A percentile compares a stretch with the other conserved stretches of the same genome.
These are phyloP conservation scores for Microctenopoma steveboyesi DNA, from an alignment of 2,797 vertebrate species.

Conservation along the genomic window DNA sequence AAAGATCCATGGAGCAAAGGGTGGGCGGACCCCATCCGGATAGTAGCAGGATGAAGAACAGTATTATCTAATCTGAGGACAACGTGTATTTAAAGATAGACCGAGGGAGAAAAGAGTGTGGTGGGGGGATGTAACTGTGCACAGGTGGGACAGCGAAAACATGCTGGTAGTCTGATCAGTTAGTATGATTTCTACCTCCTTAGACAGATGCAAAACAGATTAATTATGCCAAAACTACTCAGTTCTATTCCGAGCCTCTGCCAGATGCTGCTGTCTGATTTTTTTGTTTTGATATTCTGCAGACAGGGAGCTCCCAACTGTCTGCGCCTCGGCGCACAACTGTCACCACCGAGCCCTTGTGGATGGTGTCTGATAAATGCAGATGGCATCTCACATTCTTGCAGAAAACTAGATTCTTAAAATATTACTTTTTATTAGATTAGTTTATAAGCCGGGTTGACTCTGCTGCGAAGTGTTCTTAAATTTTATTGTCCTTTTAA, in stretches of 20 bases:
- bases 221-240: slow-evolving; percentile 41
- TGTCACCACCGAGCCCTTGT: slow-evolving; percentile 33
- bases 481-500: slow-evolving; percentile 50
- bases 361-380: slow-evolving; percentile 17
- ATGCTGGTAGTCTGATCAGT: slow-evolving; percentile 5
- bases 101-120: not conserved
- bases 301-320: slow-evolving; percentile 24
- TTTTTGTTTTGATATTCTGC: slow-evolving; percentile 40
- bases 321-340: slow-evolving; percentile 20
- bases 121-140: not conserved
- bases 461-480: slow-evolving; percentile 22
- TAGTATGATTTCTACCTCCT: slow-evolving; percentile 18
- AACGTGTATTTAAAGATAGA: slow-evolving; percentile 49
- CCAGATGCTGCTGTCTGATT: slow-evolving; percentile 60
- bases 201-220: slow-evolving; percentile 53
- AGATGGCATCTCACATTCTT: not conserved
- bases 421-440: slow-evolving; percentile 18
- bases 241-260: slow-evolving; percentile 29
- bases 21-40: slow-evolving; percentile 44
- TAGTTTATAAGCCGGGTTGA: not conserved
- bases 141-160: slow-evolving; percentile 20
- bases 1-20: slow-evolving; percentile 51
- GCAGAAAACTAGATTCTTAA: slow-evolving; percentile 5
- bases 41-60: slow-evolving; percentile 61
- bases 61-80: slow-evolving; percentile 70